phyloP scores from a whole-genome alignment of 2,113 vertebrate species.

The Phylloscopus trochiloides region DNA sequence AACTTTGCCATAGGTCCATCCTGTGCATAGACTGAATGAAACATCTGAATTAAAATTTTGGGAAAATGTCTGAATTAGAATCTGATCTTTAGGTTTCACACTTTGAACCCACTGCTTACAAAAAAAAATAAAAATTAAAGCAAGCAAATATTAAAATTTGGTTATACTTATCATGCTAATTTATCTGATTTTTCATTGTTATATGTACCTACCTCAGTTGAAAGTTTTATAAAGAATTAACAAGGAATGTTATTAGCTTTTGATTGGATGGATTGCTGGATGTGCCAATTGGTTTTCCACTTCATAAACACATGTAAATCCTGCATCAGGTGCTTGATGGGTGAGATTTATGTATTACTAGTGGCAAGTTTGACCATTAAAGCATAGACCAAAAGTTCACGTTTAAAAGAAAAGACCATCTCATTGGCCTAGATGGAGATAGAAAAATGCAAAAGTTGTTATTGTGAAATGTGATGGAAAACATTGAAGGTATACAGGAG shows the following conservation, averaged over 20 bases:
- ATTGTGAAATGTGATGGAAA: not conserved
- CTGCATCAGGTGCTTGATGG: not conserved
- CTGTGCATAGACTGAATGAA: not conserved
- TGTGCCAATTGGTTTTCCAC: not conserved
- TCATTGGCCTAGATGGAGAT: not conserved
- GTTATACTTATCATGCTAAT: not conserved
- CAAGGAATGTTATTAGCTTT: not conserved
- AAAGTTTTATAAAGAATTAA: not conserved
- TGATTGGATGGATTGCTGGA: not conserved
- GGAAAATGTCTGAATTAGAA: not conserved
- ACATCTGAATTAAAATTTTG: not conserved
- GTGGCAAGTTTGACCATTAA: not conserved
- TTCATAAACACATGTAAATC: not conserved
- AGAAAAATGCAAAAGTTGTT: not conserved
- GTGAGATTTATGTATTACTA: not conserved
- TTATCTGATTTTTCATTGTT: not conserved
- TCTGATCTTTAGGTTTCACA: not conserved
- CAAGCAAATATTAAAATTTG: not conserved
- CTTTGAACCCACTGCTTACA: not conserved
- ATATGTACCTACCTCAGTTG: not conserved
- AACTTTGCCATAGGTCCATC: not conserved
- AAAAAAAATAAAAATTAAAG: not conserved
- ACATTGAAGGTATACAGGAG: not conserved
- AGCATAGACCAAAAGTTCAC: not conserved
- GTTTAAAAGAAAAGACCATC: not conserved